Evolutionary conservation across 1,140 invertebrate genomes (phyloP).

Genomic region (Holcopasites calliopsidis): DNA sequence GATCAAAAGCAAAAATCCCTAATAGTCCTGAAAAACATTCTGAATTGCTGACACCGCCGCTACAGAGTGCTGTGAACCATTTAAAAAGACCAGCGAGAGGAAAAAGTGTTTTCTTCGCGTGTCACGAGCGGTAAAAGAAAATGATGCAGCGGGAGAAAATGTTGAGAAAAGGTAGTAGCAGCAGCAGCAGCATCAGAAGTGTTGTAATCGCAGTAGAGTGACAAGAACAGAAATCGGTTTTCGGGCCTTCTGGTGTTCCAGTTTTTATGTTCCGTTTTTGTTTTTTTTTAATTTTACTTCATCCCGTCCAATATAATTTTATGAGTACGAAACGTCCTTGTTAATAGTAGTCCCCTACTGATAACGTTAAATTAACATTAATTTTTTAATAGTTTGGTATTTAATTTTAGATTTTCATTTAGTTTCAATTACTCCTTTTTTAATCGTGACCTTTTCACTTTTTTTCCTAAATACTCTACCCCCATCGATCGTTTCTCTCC

Average conservation of each 20-base stretch:
- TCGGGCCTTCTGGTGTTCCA: constrained; percentile 65
- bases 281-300: neutral
- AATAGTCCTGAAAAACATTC: constrained; percentile 17
- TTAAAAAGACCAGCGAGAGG: neutral
- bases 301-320: too few relatives aligned
- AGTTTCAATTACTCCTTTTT: neutral
- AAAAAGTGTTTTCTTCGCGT: neutral
- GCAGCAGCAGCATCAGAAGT: constrained; percentile 11
- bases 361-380: too few relatives aligned
- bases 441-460: neutral
- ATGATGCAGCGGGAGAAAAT: constrained; percentile 25
- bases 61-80: constrained; percentile 14
- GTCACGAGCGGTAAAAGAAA: neutral
- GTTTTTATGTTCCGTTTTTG: constrained; percentile 41
- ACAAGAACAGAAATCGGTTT: constrained; percentile 49
- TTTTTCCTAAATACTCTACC: neutral
- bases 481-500: too few relatives aligned
- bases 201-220: too few relatives aligned
- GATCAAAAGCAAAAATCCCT: neutral
- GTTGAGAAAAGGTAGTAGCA: neutral
- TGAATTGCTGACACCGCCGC: constrained; percentile 1
- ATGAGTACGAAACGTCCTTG: too few relatives aligned
- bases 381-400: neutral
- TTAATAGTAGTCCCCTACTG: too few relatives aligned
- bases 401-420: too few relatives aligned